Evolutionary conservation across 2,113 vertebrate genomes (phyloP), one percentile per base, ranked within the genome.

Genomic region (Prochilodus magdalenae): DNA sequence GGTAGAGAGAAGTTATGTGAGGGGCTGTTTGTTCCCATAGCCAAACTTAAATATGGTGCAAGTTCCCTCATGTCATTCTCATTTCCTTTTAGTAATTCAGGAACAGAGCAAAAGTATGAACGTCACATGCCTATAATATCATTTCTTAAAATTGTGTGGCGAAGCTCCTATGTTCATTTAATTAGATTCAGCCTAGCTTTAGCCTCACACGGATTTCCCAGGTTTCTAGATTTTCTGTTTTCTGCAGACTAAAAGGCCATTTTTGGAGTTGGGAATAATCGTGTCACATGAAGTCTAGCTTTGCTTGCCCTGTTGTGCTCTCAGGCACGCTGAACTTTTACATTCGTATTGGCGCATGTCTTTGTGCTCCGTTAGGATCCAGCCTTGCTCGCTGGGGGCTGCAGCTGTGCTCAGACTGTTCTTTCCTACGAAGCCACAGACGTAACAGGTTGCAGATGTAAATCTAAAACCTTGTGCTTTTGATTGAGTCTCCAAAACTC

Each of bases 381-480:
- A 79, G 85, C 87, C 88, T 91, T 88, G 87, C 91, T 91, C 82
- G 89, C 85, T 87, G 87, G 90, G 80, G 75, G 88, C 88, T 91
- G 87, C 90, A 93, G 92, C 92, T 93, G 91, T 82, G 77, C 83
- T 73, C 86, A 87, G 90, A 90, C 85, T 87, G 85, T 90, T 92
- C 88, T 91, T 89, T 89, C 89, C 89, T 91, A 85, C 49, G 76
- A 92, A 87, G 87, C 91, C 89, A 85, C 90, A 91, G 86, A 91
- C 91, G 87, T 93, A 91, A 94, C 92, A 90, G 89, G 86, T 75
- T 87, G 84, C 92, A 93, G 92, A 94, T 94, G 92, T 92, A 93
- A 93, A 92, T 91, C 89, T 86, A 88, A 91, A 92, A 90, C 90
- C 90, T 89, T 90, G 88, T 91, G 90, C 89, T 90, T 93, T 93